These are phyloP conservation scores for Prochilodus magdalenae DNA, from an alignment of 2,113 vertebrate species.

Conservation along the genomic window DNA sequence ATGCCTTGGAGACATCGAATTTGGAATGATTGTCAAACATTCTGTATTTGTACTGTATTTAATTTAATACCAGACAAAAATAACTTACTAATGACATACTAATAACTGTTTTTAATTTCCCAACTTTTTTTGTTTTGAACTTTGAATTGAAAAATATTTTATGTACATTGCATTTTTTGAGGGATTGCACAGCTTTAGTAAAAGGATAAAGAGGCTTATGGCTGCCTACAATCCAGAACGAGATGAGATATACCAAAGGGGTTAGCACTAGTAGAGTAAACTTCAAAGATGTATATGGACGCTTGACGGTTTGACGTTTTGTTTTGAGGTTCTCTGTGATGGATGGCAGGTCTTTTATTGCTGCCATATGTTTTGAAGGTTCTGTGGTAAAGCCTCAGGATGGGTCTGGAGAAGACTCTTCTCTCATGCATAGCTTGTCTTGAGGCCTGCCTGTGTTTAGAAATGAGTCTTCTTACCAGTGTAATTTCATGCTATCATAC, in stretches of 20 bases:
- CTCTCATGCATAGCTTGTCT: constrained; percentile 36
- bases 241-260: background rate
- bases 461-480: constrained; percentile 13
- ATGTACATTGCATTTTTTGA: background rate
- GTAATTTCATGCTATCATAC: background rate
- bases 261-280: constrained; percentile 7
- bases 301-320: constrained; percentile 30
- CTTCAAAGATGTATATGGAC: constrained; percentile 28
- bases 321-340: constrained; percentile 39
- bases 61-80: too few relatives aligned
- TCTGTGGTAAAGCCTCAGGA: constrained; percentile 15
- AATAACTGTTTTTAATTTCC: too few relatives aligned
- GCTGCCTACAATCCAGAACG: background rate
- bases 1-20: too few relatives aligned
- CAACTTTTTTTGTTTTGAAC: too few relatives aligned
- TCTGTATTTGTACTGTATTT: too few relatives aligned
- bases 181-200: background rate
- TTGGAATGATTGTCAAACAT: too few relatives aligned
- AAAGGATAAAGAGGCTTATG: background rate
- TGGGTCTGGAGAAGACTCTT: constrained; percentile 30
- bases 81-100: too few relatives aligned
- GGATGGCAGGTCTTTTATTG: constrained; percentile 52
- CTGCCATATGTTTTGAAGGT: constrained; percentile 48
- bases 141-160: background rate
- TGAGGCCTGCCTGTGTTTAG: constrained; percentile 45